Base-by-base conservation (phyloP, 1,140 invertebrate species). In the Musca domestica region DNA sequence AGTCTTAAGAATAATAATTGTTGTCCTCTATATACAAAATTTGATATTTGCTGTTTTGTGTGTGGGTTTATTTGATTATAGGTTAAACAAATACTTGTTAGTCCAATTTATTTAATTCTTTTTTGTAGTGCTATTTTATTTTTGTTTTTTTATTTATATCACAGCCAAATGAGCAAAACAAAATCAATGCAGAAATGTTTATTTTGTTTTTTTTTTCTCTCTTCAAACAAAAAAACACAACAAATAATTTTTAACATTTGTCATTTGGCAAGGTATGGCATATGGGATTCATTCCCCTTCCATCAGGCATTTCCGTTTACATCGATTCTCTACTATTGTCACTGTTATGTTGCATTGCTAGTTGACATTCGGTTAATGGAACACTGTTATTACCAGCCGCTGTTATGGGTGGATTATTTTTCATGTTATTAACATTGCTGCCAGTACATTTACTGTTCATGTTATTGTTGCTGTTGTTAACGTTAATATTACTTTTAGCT, bases 291-390 rank as follows among this genome's bases (percentile, higher is more conserved):
- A 14, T 41, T 41, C n/a, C 41, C 17, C 25, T 64, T n/a, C n/a
- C 17, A 34, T 23, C 27, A 46, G 23, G 2, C n/a, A 47, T 22
- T 14, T 22, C 19, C 5, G 20, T 61, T 84, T 83, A 87, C 74
- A 85, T 87, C 22, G 87, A 88, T 74, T 88, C 87, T 69, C 86
- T 79, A 72, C 86, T 88, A 72, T 87, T 88, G 73, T 88, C 87
- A 73, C 84, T 87, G 66, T 85, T 87, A 47, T 68, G 20, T 14
- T 48, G 41, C 34, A 85, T 86, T 46, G 82, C 75, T 41, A 76
- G 69, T 22, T 67, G 70, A n/a, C 77, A 74, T 14, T 82, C 76
- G 2, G 83, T 78, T 0, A 83, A 76, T 1, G 78, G 76, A 12
- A 76, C 7, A 22, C 20, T 47, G 23, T 34, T 67, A 27, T 54